Base-by-base conservation (phyloP, 1,140 invertebrate genomes). In the Drosophila tropicalis region DNA sequence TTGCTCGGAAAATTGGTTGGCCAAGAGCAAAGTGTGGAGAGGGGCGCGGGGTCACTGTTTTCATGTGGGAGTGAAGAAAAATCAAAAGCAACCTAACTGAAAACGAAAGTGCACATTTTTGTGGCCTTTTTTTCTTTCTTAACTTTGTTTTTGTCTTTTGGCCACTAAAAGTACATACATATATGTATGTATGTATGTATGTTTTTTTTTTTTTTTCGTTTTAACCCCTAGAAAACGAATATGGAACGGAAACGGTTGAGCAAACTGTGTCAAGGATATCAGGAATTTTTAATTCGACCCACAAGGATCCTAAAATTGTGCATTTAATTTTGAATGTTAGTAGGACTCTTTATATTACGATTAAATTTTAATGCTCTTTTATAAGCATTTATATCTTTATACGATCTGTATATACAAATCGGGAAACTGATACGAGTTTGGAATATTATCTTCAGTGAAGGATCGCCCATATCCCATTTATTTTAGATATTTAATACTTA, bases 61-160 rank as follows among this genome's bases (percentile, higher is more conserved):
- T 19, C 19, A 19, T 44, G 55, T 72, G 70, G 62, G 57, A 72
- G 44, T 22, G 15, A 71, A 67, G 62, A 65, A 70, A 51, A 39
- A 40, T 39, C 32, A 70, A 77, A 60, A 55, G 56, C 78, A 63
- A 64, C n/a, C 51, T 56, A 40, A 51, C 54, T 36, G 22, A 17
- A 41, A 62, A 76, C 22, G 74, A 69, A 79, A 79, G 66, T 79
- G 77, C 17, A 77, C 76, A 66, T 57, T 72, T 58, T 47, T 51
- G 36, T 62, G 29, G 55, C 34, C 0, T 70, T 69, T 36, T 36
- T 36, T 36, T 36, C 10, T 36, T 51, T 47, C 44, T 10, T 51
- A 51, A 51, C 62, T 76, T 73, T 51, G 62, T 61, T 78, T 40
- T 13, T 19, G 57, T 32, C 62, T 72, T 44, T 65, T 61, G 64